Percentiles rank a stretch among this genome's conserved stretches.
These are phyloP conservation scores for Ceyx cyanopectus DNA, from an alignment of 2,113 vertebrate species.

Conservation along the genomic window DNA sequence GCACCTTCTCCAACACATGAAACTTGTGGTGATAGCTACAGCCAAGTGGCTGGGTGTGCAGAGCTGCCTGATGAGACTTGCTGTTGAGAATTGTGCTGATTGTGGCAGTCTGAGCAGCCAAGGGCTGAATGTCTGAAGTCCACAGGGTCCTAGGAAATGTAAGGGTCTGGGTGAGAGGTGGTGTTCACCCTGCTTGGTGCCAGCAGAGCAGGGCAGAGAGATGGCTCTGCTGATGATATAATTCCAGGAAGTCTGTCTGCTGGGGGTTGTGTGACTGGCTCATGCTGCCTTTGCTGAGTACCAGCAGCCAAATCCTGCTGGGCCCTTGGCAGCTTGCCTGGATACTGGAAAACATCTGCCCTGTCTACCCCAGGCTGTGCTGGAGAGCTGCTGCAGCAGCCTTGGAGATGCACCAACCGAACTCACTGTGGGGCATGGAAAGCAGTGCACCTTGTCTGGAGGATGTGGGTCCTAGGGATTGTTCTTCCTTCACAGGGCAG, in stretches of 20 bases:
- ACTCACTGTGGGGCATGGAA: not conserved
- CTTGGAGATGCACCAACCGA: fast-evolving
- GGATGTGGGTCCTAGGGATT: fast-evolving
- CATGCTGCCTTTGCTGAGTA: not conserved
- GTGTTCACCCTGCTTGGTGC: not conserved
- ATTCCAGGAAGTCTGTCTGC: not conserved
- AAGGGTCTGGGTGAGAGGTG: not conserved
- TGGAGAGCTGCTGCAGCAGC: not conserved
- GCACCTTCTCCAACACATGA: fast-evolving
- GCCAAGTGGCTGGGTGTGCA: fast-evolving
- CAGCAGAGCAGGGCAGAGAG: not conserved
- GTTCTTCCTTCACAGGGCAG: not conserved
- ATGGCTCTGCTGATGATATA: not conserved
- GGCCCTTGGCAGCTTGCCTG: not conserved
- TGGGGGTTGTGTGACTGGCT: fast-evolving
- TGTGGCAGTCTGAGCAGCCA: not conserved
- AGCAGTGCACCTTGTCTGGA: too few species aligned
- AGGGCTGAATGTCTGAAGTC: not conserved
- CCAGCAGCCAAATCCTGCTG: not conserved
- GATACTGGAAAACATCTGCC: not conserved
- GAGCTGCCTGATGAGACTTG: not conserved
- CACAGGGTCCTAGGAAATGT: not conserved
- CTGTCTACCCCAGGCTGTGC: not conserved
- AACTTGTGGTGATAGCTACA: fast-evolving
- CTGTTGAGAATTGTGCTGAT: not conserved